A percentile compares a stretch with the other conserved stretches of the same genome.
phyloP scores from a whole-genome alignment of 2,797 vertebrate species.

The Labroides dimidiatus region DNA sequence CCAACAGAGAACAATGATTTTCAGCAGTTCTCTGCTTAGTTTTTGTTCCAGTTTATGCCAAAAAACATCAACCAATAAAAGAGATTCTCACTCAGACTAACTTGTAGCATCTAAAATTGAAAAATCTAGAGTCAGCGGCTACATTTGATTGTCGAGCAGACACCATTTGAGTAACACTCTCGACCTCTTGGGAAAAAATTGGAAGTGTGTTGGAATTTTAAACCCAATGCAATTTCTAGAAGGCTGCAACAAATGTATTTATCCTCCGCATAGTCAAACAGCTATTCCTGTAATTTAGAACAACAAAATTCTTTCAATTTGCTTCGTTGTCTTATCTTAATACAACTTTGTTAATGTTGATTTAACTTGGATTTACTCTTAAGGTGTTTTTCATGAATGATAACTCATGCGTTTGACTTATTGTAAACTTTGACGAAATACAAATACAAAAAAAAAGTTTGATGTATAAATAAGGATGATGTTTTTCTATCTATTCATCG shows the following conservation, averaged over 20 bases:
- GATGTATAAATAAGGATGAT: slow-evolving; percentile 16
- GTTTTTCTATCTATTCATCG: slow-evolving; percentile 2
- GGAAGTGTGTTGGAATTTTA: slow-evolving; percentile 11
- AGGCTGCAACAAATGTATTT: slow-evolving; percentile 27
- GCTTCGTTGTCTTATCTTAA: slow-evolving; percentile 25
- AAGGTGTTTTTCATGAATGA: background rate
- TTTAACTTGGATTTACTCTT: slow-evolving; percentile 5
- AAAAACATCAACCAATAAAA: slow-evolving; percentile 5
- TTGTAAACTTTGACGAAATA: slow-evolving; percentile 11
- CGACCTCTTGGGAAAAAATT: slow-evolving; percentile 26
- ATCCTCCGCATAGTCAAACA: slow-evolving; percentile 8
- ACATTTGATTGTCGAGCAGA: slow-evolving; percentile 25
- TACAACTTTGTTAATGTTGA: background rate
- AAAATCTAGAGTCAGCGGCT: slow-evolving; percentile 27
- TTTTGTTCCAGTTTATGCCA: slow-evolving; percentile 2
- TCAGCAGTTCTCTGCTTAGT: background rate
- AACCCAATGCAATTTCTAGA: slow-evolving; percentile 15
- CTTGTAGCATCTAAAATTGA: slow-evolving; percentile 15
- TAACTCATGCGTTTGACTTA: background rate
- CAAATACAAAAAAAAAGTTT: slow-evolving; percentile 1
- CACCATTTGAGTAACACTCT: slow-evolving; percentile 12
- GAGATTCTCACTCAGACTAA: slow-evolving; percentile 6
- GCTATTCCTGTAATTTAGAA: slow-evolving; percentile 29
- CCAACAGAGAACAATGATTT: slow-evolving; percentile 11
- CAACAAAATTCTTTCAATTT: slow-evolving; percentile 13